Conservation (phyloP, 1,140 invertebrate species). For the Araneus ventricosus region DNA sequence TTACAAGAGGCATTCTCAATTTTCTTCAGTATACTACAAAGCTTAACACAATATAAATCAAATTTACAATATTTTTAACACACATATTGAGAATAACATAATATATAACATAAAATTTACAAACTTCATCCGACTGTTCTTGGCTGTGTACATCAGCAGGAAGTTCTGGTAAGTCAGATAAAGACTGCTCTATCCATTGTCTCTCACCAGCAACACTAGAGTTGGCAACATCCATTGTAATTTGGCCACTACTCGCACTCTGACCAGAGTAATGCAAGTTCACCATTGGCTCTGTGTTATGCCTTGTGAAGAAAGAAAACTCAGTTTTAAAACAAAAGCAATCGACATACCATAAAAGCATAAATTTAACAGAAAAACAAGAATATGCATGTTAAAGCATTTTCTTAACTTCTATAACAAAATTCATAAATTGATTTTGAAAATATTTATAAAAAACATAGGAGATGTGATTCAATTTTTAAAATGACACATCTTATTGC, state of each 20-base stretch:
- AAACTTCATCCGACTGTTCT: not conserved
- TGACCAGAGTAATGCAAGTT: constrained; percentile 79
- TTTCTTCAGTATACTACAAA: no score
- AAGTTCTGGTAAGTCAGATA: constrained; percentile 46
- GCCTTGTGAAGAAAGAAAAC: constrained; percentile 79
- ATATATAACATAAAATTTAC: not conserved
- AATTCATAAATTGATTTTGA: no score
- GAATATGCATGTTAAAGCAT: not conserved
- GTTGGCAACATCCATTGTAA: constrained; percentile 69
- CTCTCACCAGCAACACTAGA: constrained; percentile 58
- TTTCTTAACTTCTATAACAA: no score
- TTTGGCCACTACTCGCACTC: constrained; percentile 74
- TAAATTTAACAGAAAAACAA: not conserved
- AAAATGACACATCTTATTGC: no score
- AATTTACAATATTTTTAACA: not conserved
- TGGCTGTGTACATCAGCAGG: not conserved
- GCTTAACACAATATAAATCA: no score
- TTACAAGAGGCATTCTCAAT: no score
- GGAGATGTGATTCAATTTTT: no score
- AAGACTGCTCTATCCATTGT: constrained; percentile 53
- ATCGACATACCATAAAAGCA: not conserved
- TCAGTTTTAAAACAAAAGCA: no score
- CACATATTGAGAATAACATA: no score
- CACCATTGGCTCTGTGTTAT: constrained; percentile 83
- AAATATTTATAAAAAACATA: no score